Evolutionary conservation across 1,140 invertebrate species (phyloP).

Genomic region (Cotesia glomerata): DNA sequence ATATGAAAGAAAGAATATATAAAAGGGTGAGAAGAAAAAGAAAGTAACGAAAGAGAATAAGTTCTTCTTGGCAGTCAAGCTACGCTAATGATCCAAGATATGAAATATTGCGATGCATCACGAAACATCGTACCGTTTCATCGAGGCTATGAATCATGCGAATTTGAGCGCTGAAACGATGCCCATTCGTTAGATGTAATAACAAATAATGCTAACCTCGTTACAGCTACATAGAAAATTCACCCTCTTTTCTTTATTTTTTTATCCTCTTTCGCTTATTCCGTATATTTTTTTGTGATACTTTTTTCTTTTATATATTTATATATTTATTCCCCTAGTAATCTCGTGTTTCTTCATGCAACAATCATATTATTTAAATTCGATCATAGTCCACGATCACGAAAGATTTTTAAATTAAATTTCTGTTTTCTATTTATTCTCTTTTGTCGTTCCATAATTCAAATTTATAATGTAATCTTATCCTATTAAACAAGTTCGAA

Average conservation of each 20-base stretch:
- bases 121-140: conserved; percentile 33
- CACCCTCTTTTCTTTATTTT: conserved; percentile 17
- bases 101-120: conserved; percentile 36
- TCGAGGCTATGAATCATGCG: conserved; percentile 34
- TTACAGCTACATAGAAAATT: conserved; percentile 24
- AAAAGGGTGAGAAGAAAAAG: neutral
- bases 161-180: conserved; percentile 37
- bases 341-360: conserved; percentile 13
- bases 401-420: neutral
- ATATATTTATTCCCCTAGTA: neutral
- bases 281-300: conserved; percentile 1
- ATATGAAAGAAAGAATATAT: neutral
- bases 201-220: conserved; percentile 39
- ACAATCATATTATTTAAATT: conserved; percentile 28
- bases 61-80: conserved; percentile 19
- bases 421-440: neutral
- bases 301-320: neutral
- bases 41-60: conserved; percentile 14
- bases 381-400: conserved; percentile 20
- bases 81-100: conserved; percentile 27
- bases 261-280: neutral
- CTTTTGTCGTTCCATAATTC: neutral
- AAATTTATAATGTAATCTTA: neutral
- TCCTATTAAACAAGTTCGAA: no score
- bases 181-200: conserved; percentile 40